Evolutionary conservation across 2,888 invertebrate species (phyloP).

Genomic region (Drosophila prostipennis): DNA sequence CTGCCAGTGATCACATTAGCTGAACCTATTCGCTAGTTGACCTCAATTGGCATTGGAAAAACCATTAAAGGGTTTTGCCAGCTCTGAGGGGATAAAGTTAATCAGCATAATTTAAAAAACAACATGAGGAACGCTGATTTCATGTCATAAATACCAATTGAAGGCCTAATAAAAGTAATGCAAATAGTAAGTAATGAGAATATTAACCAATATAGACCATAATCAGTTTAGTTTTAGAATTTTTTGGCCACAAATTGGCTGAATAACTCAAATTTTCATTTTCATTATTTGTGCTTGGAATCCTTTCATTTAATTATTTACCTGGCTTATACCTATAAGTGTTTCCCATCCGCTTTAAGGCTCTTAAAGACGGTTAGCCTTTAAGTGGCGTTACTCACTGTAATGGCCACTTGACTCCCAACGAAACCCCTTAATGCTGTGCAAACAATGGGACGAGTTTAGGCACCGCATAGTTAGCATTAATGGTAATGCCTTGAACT

Average conservation of each 20-base stretch:
- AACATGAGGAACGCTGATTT: neutral
- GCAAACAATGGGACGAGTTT: constrained; percentile 32
- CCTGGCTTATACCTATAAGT: neutral
- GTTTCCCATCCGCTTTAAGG: neutral
- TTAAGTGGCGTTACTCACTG: constrained; percentile 2
- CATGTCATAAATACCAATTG: neutral
- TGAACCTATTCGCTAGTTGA: constrained; percentile 21
- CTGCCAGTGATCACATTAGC: constrained; percentile 31
- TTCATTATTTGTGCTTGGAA: too few species aligned
- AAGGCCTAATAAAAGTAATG: neutral
- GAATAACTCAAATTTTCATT: too few species aligned
- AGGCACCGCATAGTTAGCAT: constrained; percentile 41
- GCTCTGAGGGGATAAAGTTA: constrained; percentile 8
- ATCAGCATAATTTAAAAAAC: constrained; percentile 2
- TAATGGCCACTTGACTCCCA: constrained; percentile 27
- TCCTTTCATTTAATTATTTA: too few species aligned
- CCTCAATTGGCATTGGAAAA: constrained; percentile 31
- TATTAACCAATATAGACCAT: too few species aligned
- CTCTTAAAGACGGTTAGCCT: neutral
- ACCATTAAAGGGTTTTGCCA: constrained; percentile 7
- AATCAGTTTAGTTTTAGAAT: too few species aligned
- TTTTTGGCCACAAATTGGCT: too few species aligned
- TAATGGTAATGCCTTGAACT: constrained; percentile 54
- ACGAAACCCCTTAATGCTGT: constrained; percentile 20
- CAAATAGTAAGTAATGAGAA: too few species aligned